phyloP scores from a whole-genome alignment of 2,113 vertebrate species.

The Carettochelys insculpta region DNA sequence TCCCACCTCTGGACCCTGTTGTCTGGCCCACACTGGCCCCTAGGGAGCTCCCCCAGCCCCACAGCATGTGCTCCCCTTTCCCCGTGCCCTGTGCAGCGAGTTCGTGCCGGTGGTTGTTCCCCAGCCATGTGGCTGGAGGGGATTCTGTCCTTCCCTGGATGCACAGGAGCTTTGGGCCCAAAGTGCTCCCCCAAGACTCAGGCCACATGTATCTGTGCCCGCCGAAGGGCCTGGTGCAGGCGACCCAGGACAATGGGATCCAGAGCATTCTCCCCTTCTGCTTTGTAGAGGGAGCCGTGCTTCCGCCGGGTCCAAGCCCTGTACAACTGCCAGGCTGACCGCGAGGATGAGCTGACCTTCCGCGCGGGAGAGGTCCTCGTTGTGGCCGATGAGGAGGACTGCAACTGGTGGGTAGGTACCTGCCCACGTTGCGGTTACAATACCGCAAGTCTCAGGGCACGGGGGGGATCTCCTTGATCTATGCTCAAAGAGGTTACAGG shows the following conservation, averaged over 20 bases:
- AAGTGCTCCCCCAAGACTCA: background rate
- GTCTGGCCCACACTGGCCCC: background rate
- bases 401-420: slow-evolving; percentile 79
- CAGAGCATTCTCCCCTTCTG: background rate
- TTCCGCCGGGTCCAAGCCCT: slow-evolving; percentile 67
- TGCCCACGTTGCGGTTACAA: rapidly evolving
- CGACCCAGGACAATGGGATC: background rate
- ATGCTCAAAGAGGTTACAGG: too few species aligned
- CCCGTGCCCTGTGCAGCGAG: background rate
- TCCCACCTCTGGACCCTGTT: background rate
- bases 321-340: slow-evolving; percentile 75
- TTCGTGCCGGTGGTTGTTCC: background rate
- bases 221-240: background rate
- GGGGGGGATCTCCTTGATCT: background rate
- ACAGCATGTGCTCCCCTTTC: background rate
- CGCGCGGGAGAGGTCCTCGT: slow-evolving; percentile 71
- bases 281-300: slow-evolving; percentile 51
- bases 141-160: background rate
- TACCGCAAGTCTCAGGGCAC: rapidly evolving
- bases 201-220: background rate
- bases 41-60: background rate
- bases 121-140: background rate
- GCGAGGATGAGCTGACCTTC: slow-evolving; percentile 79
- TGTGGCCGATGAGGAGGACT: slow-evolving; percentile 74
- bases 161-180: background rate